phyloP scores from a whole-genome alignment of 2,888 invertebrate species.

The Buathra laborator region DNA sequence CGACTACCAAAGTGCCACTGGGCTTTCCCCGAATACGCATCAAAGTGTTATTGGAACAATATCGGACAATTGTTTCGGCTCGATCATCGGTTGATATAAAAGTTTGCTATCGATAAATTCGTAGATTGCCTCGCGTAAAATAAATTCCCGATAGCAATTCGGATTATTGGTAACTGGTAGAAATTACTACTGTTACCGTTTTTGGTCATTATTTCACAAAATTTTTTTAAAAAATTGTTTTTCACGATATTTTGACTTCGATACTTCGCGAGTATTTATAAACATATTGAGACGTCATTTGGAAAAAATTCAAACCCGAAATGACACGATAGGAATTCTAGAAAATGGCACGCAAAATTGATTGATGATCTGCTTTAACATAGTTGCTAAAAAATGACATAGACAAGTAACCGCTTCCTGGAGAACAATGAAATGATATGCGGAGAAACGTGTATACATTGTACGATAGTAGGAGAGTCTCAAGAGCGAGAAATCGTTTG shows the following conservation, averaged over 20 bases:
- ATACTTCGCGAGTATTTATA: no score
- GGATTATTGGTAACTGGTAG: no score
- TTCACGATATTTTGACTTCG: no score
- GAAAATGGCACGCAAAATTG: neutral
- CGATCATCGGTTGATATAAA: neutral
- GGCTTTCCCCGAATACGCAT: constrained; percentile 56
- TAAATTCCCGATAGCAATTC: no score
- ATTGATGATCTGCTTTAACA: no score
- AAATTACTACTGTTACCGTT: no score
- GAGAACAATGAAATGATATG: constrained; percentile 37
- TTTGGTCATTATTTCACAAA: no score
- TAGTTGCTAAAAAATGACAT: neutral
- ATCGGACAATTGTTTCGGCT: constrained; percentile 9
- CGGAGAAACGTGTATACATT: constrained; percentile 20
- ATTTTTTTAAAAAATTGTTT: no score
- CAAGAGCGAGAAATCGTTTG: constrained; percentile 44
- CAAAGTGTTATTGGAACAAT: constrained; percentile 49
- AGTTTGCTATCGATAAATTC: no score
- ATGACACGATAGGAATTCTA: neutral
- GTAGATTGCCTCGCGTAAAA: no score
- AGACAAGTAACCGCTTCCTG: neutral
- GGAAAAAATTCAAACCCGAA: neutral
- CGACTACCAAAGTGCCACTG: constrained; percentile 60
- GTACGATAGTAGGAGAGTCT: neutral
- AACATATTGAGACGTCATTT: no score